Base-by-base conservation (phyloP, 2,888 invertebrate genomes). In the Plusia festucae region DNA sequence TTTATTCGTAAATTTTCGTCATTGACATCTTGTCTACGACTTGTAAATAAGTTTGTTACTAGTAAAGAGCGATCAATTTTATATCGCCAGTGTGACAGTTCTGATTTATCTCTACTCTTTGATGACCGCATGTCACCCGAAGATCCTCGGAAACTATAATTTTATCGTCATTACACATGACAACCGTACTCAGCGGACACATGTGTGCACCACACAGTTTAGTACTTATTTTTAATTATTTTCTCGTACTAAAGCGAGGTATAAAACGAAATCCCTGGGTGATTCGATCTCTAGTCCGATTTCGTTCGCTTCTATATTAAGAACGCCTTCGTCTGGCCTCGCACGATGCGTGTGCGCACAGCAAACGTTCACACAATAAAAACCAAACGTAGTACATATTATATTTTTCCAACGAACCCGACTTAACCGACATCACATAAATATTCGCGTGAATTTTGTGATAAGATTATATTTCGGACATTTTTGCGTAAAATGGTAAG, bases 321-420 rank as follows among this genome's bases (percentile, higher is more conserved):
- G 94, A 94, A 85, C 91, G 88, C 85, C 89, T 88, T 85, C 87
- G 82, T 49, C 82, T 85, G 93, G 89, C 93, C 93, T 93, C 93
- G 91, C 69, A 67, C 76, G 85, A 94, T 94, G 94, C 91, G 89
- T 84, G 73, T 82, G 89, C 93, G 93, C 94, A 93, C 84, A 88
- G 79, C 83, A 81, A 83, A 79, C 85, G 87, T 73, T 81, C 87
- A 83, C 89, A 84, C 90, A 89, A 74, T 76, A 74, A 93, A 91
- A 92, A 88, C 86, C 88, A 93, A 92, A 91, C 94, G 93, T 90
- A 92, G 92, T 86, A 91, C 92, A 90, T 93, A 92, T 91, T 92
- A 92, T 93, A 93, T 93, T 91, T 93, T 92, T 90, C 87, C 83
- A 79, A 86, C 91, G 91, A 93, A 87, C 82, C 81, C 90, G 88